A percentile compares a stretch with the other conserved stretches of the same genome.
phyloP scores from a whole-genome alignment of 2,888 invertebrate species.

The Philopedon plagiatum region DNA sequence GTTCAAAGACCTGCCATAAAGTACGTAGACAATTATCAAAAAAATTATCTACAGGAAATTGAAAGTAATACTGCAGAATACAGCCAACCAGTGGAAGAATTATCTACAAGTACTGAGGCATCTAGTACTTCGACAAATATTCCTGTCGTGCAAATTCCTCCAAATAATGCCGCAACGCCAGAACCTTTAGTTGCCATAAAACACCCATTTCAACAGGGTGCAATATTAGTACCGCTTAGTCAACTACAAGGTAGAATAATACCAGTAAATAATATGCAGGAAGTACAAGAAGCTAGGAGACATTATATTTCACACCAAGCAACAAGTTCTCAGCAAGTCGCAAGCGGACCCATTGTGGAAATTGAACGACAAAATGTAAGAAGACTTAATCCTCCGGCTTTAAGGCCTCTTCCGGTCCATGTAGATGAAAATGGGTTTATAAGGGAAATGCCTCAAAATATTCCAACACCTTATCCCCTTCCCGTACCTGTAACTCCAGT shows the following conservation, averaged over 20 bases:
- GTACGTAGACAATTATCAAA: slow-evolving; percentile 57
- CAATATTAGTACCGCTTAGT: slow-evolving; percentile 65
- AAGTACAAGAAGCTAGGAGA: slow-evolving; percentile 54
- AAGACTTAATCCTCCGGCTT: slow-evolving; percentile 55
- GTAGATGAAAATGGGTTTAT: slow-evolving; percentile 66
- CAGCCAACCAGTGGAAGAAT: slow-evolving; percentile 41
- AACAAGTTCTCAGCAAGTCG: slow-evolving; percentile 6
- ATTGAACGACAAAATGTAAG: slow-evolving; percentile 63
- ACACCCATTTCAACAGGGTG: slow-evolving; percentile 64
- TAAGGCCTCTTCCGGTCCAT: slow-evolving; percentile 65
- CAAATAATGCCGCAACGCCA: slow-evolving; percentile 54
- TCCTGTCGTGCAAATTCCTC: slow-evolving; percentile 73
- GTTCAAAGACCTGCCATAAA: slow-evolving; percentile 57
- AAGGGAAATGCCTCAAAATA: slow-evolving; percentile 60
- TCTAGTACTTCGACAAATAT: slow-evolving; percentile 71
- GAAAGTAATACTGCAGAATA: slow-evolving; percentile 58
- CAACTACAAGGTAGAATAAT: slow-evolving; percentile 61
- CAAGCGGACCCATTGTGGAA: slow-evolving; percentile 54
- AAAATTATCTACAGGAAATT: slow-evolving; percentile 51
- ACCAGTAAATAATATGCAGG: slow-evolving; percentile 56
- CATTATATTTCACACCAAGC: slow-evolving; percentile 56
- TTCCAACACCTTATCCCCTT: slow-evolving; percentile 59
- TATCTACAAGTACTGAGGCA: slow-evolving; percentile 70
- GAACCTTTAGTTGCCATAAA: slow-evolving; percentile 69
- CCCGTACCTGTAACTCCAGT: slow-evolving; percentile 57